Base-by-base conservation (phyloP, 2,797 vertebrate genomes). In the Ptychobarbus kaznakovi region DNA sequence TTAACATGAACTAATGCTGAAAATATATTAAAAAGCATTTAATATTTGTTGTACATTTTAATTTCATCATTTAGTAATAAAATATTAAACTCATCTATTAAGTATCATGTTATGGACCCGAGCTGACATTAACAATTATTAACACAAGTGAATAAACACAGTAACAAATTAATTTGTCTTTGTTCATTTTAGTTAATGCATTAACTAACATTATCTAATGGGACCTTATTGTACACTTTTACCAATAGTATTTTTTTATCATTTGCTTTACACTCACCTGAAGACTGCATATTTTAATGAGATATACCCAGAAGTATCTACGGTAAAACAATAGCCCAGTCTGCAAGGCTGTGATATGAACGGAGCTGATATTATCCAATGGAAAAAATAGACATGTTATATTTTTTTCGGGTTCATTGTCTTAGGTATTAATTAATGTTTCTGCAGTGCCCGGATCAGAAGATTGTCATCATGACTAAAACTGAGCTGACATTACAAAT, bases 401-500 rank as follows among this genome's bases (percentile, higher is more conserved):
- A 28, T 58, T 78, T 69, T 69, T 56, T 78, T 69, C 40, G 46
- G 18, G 51, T 80, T 66, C 46, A 74, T 83, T 73, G 56, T 87
- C 40, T 80, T 61, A 4, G 38, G 78, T 56, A 46, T 22, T 81
- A 84, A 81, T 84, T 76, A 75, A 51, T 56, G 58, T 56, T 20
- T 88, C 5, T 7, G 46, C 87, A 81, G 72, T 83, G 63, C 81
- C 86, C 2, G 16, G 49, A 89, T 89, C 86, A 78, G 69, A 88
- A 56, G 87, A 89, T 91, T 86, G 88, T 89, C 53, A 58, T 42
- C 42, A 65, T 87, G 56, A 76, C 75, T 81, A 86, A 91, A 88
- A 89, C 87, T 88, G 66, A 91, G 78, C 80, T 89, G 89, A 87
- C 82, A 81, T 85, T 66, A 83, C 81, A 88, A 88, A 90, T 86